phyloP scores from a whole-genome alignment of 2,888 invertebrate species.

The Bhutanitis thaidina region DNA sequence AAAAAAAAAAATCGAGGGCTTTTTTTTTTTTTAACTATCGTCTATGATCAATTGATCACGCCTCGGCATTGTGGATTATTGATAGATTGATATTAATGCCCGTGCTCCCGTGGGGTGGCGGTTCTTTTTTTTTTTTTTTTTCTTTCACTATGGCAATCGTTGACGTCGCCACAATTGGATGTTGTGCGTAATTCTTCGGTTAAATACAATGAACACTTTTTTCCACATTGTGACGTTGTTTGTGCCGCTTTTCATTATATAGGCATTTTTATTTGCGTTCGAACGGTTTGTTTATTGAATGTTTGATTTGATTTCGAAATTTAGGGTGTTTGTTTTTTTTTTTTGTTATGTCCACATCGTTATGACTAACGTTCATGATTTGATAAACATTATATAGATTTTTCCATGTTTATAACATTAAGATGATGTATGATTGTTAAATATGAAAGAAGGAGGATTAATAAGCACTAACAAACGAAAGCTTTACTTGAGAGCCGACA shows the following conservation, averaged over 20 bases:
- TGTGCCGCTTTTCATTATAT: slow-evolving; percentile 40
- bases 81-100: slow-evolving; percentile 76
- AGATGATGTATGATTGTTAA: too few species aligned
- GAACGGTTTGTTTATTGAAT: slow-evolving; percentile 35
- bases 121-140: too few species aligned
- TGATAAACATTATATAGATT: too few species aligned
- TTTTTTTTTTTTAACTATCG: slow-evolving; percentile 63
- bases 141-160: slow-evolving; percentile 56
- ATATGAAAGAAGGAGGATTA: slow-evolving; percentile 30
- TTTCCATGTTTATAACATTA: too few species aligned
- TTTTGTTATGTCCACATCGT: slow-evolving; percentile 23
- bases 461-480: slow-evolving; percentile 52
- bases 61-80: slow-evolving; percentile 70
- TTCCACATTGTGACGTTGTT: slow-evolving; percentile 52
- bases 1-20: slow-evolving; percentile 50
- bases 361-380: neutral
- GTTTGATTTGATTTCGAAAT: slow-evolving; percentile 33
- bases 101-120: slow-evolving; percentile 52
- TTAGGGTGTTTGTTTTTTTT: slow-evolving; percentile 33
- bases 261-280: slow-evolving; percentile 43
- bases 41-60: slow-evolving; percentile 72
- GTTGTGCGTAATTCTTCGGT: slow-evolving; percentile 58
- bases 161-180: slow-evolving; percentile 68
- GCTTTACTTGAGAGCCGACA: slow-evolving; percentile 61
- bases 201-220: slow-evolving; percentile 43